Conservation (phyloP, 1,140 invertebrate genomes). For the Bicyclus anynana region DNA sequence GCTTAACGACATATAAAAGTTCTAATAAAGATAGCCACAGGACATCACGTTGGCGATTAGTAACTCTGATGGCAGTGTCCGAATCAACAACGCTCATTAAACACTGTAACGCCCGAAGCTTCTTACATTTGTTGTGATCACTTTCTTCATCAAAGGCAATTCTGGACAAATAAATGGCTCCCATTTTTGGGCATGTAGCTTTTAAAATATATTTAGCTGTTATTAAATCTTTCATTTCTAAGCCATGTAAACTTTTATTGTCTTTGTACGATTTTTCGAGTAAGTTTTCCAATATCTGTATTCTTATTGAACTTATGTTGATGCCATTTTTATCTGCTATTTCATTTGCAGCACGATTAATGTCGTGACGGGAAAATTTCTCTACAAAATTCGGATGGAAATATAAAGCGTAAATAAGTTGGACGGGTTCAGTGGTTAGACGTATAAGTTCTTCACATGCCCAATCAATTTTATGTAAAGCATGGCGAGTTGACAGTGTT, state of each 20-base stretch:
- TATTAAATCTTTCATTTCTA: slow-evolving; percentile 59
- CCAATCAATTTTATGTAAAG: slow-evolving; percentile 77
- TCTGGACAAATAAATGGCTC: slow-evolving; percentile 71
- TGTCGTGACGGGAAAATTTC: slow-evolving; percentile 71
- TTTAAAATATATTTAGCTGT: slow-evolving; percentile 74
- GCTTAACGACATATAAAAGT: slow-evolving; percentile 57
- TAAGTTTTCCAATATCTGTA: slow-evolving; percentile 72
- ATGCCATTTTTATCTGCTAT: slow-evolving; percentile 75
- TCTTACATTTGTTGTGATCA: slow-evolving; percentile 68
- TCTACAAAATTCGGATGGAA: slow-evolving; percentile 74
- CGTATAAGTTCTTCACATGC: slow-evolving; percentile 76
- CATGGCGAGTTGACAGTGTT: slow-evolving; percentile 76
- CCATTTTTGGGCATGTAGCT: slow-evolving; percentile 72
- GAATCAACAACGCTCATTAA: slow-evolving; percentile 66
- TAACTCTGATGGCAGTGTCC: slow-evolving; percentile 67
- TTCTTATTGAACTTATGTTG: slow-evolving; percentile 67
- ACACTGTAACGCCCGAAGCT: slow-evolving; percentile 72
- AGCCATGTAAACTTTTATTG: slow-evolving; percentile 36
- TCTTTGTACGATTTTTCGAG: slow-evolving; percentile 52
- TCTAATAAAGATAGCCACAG: slow-evolving; percentile 66
- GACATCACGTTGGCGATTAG: slow-evolving; percentile 53
- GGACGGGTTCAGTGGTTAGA: slow-evolving; percentile 74
- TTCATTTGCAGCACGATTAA: slow-evolving; percentile 77
- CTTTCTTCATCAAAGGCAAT: slow-evolving; percentile 70
- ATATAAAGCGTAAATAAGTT: slow-evolving; percentile 77